Conservation (phyloP, 2,113 vertebrate genomes). For the Syngnathoides biaculeatus region DNA sequence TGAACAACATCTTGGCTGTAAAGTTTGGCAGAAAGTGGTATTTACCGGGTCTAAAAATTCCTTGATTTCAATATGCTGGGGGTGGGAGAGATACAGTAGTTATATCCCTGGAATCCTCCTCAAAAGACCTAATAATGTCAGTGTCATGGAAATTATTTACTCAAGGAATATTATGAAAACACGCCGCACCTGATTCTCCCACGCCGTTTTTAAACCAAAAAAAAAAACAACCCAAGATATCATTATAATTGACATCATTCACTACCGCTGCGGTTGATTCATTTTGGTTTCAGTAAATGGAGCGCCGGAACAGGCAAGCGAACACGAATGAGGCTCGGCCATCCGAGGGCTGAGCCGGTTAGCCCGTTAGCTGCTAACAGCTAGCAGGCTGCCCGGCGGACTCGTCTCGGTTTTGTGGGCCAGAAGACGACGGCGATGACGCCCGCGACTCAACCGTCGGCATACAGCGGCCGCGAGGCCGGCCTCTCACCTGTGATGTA, state of each 20-base stretch:
- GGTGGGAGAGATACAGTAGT: too few relatives aligned
- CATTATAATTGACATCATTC: too few relatives aligned
- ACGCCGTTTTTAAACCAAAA: background rate
- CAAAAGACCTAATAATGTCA: background rate
- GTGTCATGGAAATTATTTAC: background rate
- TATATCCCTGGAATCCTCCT: background rate
- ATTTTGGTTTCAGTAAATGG: background rate
- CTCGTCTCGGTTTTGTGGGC: background rate
- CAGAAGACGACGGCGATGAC: background rate
- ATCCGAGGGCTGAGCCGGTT: background rate
- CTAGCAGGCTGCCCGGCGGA: background rate
- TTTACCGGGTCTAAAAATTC: too few relatives aligned
- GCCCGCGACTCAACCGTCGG: background rate
- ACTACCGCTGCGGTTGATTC: too few relatives aligned
- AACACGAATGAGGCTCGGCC: background rate
- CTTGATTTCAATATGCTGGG: too few relatives aligned
- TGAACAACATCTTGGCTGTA: too few relatives aligned
- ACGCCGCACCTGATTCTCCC: background rate
- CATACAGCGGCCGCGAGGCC: background rate
- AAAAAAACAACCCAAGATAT: background rate
- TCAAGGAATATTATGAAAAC: background rate
- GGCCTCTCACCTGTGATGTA: conserved; percentile 85
- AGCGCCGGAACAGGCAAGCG: background rate
- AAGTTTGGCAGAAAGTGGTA: too few relatives aligned
- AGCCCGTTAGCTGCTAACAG: background rate